Evolutionary conservation across 2,888 invertebrate genomes (phyloP).

Genomic region (Subacronicta megacephala): DNA sequence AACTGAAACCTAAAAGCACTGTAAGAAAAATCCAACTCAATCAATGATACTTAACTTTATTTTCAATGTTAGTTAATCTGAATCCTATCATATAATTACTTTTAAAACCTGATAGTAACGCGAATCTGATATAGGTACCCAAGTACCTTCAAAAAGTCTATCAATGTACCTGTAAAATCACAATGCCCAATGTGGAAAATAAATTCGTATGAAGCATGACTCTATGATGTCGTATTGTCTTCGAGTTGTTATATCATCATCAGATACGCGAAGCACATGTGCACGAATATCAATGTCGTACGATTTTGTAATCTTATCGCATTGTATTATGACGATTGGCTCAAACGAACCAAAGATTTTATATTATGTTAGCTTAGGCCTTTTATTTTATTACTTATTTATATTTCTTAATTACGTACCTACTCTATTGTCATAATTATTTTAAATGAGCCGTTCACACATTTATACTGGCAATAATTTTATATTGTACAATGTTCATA

Average conservation of each 20-base stretch:
- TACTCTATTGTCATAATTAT: background rate
- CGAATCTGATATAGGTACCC: slow-evolving; percentile 20
- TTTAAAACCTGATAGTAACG: background rate
- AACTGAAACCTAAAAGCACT: too few species aligned
- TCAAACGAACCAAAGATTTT: slow-evolving; percentile 31
- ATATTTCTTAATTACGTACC: slow-evolving; percentile 2
- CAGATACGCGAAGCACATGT: slow-evolving; percentile 45
- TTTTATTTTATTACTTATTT: slow-evolving; percentile 40
- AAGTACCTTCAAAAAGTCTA: too few species aligned
- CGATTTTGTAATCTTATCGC: slow-evolving; percentile 81
- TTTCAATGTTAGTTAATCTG: background rate
- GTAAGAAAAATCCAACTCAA: too few species aligned
- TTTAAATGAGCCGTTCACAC: slow-evolving; percentile 1
- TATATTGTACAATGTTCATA: background rate
- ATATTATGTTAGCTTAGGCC: slow-evolving; percentile 34
- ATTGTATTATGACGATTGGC: slow-evolving; percentile 59
- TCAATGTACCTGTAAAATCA: slow-evolving; percentile 26
- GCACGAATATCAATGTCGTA: slow-evolving; percentile 71
- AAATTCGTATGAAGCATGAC: slow-evolving; percentile 26
- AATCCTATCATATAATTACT: background rate
- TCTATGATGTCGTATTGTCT: slow-evolving; percentile 37
- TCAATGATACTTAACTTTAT: too few species aligned
- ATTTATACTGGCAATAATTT: slow-evolving; percentile 2
- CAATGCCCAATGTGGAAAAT: slow-evolving; percentile 37
- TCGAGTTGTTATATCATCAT: slow-evolving; percentile 59